These are phyloP conservation scores for Saiga tatarica DNA, from an alignment of 2,113 vertebrate species.

Conservation along the genomic window DNA sequence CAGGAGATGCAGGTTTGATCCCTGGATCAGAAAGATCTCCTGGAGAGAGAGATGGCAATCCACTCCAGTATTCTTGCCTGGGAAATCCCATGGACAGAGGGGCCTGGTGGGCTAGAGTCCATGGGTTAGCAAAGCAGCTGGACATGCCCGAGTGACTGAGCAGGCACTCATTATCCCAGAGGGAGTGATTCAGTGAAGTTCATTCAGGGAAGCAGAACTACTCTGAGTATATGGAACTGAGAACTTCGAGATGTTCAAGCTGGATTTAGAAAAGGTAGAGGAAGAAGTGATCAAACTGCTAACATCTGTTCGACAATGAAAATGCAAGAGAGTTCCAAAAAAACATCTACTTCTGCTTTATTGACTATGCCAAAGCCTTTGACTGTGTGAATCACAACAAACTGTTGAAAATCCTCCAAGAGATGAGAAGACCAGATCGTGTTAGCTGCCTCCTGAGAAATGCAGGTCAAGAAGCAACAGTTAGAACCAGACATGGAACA, in stretches of 20 bases:
- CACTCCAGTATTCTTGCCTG: neutral
- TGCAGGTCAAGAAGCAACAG: too few relatives aligned
- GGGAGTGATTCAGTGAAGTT: neutral
- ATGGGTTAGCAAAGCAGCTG: neutral
- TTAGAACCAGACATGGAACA: neutral
- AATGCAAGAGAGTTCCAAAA: neutral
- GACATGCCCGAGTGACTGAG: neutral
- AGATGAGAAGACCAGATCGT: neutral
- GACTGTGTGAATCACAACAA: neutral
- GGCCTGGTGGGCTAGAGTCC: neutral
- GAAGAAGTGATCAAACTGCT: neutral
- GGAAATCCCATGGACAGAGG: neutral
- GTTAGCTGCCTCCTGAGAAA: too few relatives aligned
- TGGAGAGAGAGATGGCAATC: neutral
- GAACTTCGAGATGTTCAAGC: neutral
- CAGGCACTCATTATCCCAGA: neutral
- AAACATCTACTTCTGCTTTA: neutral
- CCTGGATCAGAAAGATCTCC: neutral
- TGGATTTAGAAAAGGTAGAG: neutral
- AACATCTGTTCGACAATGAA: neutral
- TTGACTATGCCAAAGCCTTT: neutral
- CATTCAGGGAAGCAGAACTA: neutral
- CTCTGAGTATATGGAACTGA: neutral
- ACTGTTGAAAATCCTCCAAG: neutral
- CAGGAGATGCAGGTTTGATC: neutral